Evolutionary conservation across 2,797 vertebrate species (phyloP).

Genomic region (Phoeniculus purpureus): DNA sequence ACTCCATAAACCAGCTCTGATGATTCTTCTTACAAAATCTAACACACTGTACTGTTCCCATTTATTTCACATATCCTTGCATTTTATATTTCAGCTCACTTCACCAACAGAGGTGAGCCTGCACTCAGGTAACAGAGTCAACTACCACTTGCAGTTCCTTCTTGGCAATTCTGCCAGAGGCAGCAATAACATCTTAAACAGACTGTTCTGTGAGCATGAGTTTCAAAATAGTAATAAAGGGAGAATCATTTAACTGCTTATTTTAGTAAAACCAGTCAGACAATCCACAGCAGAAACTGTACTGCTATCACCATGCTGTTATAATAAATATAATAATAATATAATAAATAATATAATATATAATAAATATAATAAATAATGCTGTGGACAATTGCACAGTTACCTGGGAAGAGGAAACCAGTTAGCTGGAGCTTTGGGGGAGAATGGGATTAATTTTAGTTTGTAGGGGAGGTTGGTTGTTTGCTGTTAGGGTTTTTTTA

Average conservation of each 20-base stretch:
- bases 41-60: neutral
- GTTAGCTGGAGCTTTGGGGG: rapidly evolving
- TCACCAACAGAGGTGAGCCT: neutral
- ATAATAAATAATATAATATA: no score
- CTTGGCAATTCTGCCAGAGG: neutral
- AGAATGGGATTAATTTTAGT: neutral
- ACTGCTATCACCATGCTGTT: neutral
- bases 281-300: neutral
- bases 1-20: neutral
- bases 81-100: neutral
- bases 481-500: neutral
- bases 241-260: neutral
- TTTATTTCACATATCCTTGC: neutral
- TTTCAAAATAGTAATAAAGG: neutral
- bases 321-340: no score
- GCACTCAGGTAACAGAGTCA: neutral
- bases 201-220: rapidly evolving
- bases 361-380: no score
- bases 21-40: neutral
- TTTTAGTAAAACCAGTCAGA: neutral
- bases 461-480: rapidly evolving
- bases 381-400: rapidly evolving
- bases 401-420: neutral
- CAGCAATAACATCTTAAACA: neutral
- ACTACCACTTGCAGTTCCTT: neutral